A percentile compares a stretch with the other conserved stretches of the same genome.
phyloP scores from a whole-genome alignment of 2,797 vertebrate species.

The Petrocephalus sullivani region DNA sequence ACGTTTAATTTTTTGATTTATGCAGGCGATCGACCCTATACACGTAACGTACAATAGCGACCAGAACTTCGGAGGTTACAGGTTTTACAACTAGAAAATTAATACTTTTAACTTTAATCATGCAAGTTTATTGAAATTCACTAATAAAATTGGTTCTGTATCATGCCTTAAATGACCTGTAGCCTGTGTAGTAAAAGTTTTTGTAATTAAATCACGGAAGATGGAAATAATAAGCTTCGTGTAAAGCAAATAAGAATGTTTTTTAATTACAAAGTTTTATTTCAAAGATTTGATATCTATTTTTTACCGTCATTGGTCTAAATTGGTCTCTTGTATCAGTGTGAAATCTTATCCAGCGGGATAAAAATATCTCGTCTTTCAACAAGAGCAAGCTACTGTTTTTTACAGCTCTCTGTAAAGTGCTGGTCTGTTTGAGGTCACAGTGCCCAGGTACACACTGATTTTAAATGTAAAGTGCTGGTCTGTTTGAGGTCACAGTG shows the following conservation, averaged over 20 bases:
- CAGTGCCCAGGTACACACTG: neutral
- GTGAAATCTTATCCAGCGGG: neutral
- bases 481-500: too few species aligned
- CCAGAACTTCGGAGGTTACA: too few species aligned
- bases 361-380: neutral
- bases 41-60: neutral
- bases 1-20: neutral
- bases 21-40: neutral
- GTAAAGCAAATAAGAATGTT: neutral
- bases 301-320: neutral
- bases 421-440: neutral
- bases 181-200: neutral
- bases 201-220: neutral
- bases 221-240: neutral
- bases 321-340: neutral
- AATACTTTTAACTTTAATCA: neutral
- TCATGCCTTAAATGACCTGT: neutral
- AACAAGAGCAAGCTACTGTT: neutral
- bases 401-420: neutral
- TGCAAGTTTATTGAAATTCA: neutral
- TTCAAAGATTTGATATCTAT: slow-evolving; percentile 21
- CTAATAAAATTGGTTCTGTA: neutral
- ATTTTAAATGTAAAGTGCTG: too few species aligned
- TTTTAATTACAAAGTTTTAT: neutral
- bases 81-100: neutral